phyloP scores from a whole-genome alignment of 2,797 vertebrate genomes.

The Neosilurus hyrtlii region DNA sequence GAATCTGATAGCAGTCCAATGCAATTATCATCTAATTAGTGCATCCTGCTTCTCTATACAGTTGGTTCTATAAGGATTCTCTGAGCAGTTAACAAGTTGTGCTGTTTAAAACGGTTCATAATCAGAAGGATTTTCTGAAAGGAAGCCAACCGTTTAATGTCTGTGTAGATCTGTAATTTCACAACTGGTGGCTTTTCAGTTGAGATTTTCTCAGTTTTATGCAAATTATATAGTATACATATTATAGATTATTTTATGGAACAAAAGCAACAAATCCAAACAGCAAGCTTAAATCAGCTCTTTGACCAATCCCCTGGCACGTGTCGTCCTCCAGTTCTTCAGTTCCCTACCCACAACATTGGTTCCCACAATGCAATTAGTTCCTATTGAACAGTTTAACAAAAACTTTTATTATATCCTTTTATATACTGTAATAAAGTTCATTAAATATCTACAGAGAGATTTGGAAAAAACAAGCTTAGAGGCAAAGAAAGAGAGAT shows the following conservation, averaged over 20 bases:
- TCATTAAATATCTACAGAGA: neutral
- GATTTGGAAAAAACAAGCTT: neutral
- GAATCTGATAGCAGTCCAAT: neutral
- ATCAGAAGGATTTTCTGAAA: neutral
- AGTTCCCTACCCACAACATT: neutral
- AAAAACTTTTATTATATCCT: neutral
- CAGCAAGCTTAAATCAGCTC: no score
- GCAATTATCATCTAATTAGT: neutral
- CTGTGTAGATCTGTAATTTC: neutral
- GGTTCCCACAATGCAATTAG: neutral
- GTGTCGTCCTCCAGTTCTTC: neutral
- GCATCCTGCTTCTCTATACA: neutral
- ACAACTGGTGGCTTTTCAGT: neutral
- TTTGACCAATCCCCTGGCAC: no score
- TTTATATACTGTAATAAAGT: neutral
- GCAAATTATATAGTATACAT: neutral
- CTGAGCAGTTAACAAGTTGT: neutral
- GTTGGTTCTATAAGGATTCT: neutral
- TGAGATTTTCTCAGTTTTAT: neutral
- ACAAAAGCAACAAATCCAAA: neutral
- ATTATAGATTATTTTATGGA: neutral
- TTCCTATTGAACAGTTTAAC: neutral
- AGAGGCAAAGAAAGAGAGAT: neutral
- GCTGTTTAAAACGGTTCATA: neutral
- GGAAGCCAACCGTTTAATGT: neutral